phyloP scores from a whole-genome alignment of 2,113 vertebrate species.

The Phrynosoma blainvillii region DNA sequence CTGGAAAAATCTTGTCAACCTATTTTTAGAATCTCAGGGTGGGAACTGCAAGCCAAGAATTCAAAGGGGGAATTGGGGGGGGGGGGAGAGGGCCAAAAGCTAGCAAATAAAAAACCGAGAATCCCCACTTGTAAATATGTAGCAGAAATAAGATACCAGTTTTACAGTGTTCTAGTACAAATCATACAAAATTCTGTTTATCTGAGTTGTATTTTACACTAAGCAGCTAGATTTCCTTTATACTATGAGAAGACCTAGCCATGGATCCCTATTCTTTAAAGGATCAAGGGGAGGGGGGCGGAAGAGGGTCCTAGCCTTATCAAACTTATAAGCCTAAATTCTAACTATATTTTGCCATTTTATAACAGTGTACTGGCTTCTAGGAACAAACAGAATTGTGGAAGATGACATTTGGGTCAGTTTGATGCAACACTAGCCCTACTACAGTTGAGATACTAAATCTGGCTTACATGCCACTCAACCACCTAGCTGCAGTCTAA shows the following conservation, averaged over 20 bases:
- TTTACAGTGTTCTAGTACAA: not conserved
- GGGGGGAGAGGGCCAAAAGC: no score
- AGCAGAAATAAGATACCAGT: not conserved
- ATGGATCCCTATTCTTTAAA: not conserved
- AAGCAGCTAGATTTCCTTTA: not conserved
- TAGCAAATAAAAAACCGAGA: not conserved
- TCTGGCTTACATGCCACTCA: not conserved
- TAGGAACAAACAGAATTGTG: not conserved
- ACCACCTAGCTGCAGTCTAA: not conserved
- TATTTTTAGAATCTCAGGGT: not conserved
- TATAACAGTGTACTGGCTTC: not conserved
- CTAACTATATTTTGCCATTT: not conserved
- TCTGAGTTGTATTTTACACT: not conserved
- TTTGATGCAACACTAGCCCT: no score
- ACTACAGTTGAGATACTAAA: not conserved
- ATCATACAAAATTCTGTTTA: not conserved
- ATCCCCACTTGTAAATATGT: not conserved
- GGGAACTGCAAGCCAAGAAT: slow-evolving; percentile 1
- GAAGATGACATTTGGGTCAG: not conserved
- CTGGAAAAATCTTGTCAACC: not conserved
- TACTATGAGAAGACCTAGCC: not conserved
- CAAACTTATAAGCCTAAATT: not conserved
- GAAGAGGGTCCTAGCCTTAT: no score
- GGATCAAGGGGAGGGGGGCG: not conserved
- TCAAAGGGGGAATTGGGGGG: not conserved